A percentile compares a stretch with the other conserved stretches of the same genome.
These are phyloP conservation scores for Meganola albula DNA, from an alignment of 2,888 invertebrate species.

Conservation along the genomic window DNA sequence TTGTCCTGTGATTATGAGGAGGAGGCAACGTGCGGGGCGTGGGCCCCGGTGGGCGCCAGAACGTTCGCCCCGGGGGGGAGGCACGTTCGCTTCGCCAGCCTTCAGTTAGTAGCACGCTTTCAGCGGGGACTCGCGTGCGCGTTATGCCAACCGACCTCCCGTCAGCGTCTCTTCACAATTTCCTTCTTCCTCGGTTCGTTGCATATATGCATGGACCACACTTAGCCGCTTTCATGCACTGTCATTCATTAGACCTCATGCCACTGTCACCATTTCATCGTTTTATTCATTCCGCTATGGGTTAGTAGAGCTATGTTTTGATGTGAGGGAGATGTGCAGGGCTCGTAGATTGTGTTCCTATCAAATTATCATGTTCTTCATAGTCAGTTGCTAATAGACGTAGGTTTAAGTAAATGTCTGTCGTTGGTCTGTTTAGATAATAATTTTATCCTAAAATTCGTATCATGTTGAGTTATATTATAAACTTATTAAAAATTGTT, in stretches of 20 bases:
- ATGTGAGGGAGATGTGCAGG: constrained; percentile 20
- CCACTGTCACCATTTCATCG: constrained; percentile 21
- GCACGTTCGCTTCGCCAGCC: constrained; percentile 25
- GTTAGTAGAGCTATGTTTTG: constrained; percentile 20
- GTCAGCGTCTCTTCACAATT: constrained; percentile 65
- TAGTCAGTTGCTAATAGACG: no score
- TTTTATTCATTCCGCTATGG: constrained; percentile 26
- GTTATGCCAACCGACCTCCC: constrained; percentile 61
- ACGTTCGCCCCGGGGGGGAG: constrained; percentile 41
- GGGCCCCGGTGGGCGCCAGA: constrained; percentile 51
- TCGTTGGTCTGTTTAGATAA: no score
- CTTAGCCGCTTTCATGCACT: constrained; percentile 71
- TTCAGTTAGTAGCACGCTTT: constrained; percentile 59
- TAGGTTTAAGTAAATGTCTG: no score
- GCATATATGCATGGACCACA: constrained; percentile 74
- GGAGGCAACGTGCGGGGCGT: constrained; percentile 46
- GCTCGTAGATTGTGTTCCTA: constrained; percentile 25
- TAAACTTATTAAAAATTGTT: no score
- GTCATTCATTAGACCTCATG: constrained; percentile 44
- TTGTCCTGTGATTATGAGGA: constrained; percentile 64
- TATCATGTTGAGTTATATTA: no score
- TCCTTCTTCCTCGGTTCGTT: constrained; percentile 70
- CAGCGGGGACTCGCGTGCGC: constrained; percentile 62
- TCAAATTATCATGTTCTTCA: no score
- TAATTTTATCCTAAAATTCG: no score